Evolutionary conservation across 2,888 invertebrate species (phyloP).

Genomic region (Drosophila pseudotakahashii): DNA sequence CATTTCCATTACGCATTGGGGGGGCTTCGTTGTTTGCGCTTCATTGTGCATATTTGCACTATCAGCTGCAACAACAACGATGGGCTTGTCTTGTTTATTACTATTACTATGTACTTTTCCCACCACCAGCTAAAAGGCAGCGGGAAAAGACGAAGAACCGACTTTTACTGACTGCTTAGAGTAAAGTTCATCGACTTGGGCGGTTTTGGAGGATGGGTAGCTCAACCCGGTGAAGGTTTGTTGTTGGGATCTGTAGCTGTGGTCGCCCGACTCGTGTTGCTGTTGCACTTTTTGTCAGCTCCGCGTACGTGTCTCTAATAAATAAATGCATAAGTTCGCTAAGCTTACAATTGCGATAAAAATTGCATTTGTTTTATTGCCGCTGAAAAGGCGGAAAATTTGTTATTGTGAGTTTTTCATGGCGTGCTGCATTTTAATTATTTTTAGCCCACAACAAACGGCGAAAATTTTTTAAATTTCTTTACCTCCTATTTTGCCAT

Average conservation of each 20-base stretch:
- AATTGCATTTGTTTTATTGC: conserved; percentile 50
- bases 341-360: conserved; percentile 38
- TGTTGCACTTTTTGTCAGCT: conserved; percentile 52
- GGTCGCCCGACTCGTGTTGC: conserved; percentile 54
- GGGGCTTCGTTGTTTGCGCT: conserved; percentile 36
- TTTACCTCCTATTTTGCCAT: conserved; percentile 32
- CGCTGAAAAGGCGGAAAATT: conserved; percentile 46
- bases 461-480: conserved; percentile 53
- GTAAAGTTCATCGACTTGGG: conserved; percentile 65
- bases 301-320: conserved; percentile 68
- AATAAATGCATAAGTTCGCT: conserved; percentile 44
- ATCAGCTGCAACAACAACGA: conserved; percentile 53
- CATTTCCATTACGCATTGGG: conserved; percentile 25
- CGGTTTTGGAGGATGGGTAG: background rate
- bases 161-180: conserved; percentile 47
- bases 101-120: conserved; percentile 38
- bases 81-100: conserved; percentile 52
- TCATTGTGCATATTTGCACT: conserved; percentile 66
- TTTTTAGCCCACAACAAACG: conserved; percentile 43
- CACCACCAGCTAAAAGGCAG: conserved; percentile 30
- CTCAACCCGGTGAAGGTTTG: background rate
- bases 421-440: conserved; percentile 66
- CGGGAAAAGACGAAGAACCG: conserved; percentile 53
- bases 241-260: conserved; percentile 20
- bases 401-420: conserved; percentile 45